phyloP scores from a whole-genome alignment of 2,797 vertebrate species.

The Eptatretus atami region DNA sequence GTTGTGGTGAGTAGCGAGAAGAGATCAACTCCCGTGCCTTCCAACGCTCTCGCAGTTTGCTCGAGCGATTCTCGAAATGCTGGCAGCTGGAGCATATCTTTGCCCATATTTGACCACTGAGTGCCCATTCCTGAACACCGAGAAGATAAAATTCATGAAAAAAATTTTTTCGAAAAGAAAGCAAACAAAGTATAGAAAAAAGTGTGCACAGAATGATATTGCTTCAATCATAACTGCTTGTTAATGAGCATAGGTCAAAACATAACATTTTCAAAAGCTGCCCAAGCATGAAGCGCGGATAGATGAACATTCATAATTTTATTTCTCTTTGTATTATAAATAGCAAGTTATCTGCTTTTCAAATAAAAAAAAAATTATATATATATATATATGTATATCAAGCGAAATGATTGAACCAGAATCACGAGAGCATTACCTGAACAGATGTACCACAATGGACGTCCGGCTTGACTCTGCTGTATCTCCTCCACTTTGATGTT shows the following conservation, averaged over 20 bases:
- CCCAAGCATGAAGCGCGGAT: too few species aligned
- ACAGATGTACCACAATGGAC: slow-evolving; percentile 69
- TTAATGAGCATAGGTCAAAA: too few species aligned
- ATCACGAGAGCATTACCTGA: slow-evolving; percentile 26
- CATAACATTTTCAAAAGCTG: background rate
- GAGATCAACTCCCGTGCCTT: slow-evolving; percentile 36
- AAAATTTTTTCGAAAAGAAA: background rate
- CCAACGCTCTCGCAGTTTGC: slow-evolving; percentile 34
- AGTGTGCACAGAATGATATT: background rate
- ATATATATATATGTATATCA: too few species aligned
- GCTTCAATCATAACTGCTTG: too few species aligned
- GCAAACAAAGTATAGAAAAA: background rate
- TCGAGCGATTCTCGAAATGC: slow-evolving; percentile 43
- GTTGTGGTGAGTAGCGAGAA: slow-evolving; percentile 35
- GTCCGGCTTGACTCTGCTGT: slow-evolving; percentile 19
- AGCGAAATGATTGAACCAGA: too few species aligned
- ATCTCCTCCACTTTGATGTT: slow-evolving; percentile 27
- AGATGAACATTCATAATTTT: too few species aligned
- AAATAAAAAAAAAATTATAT: too few species aligned
- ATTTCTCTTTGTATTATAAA: too few species aligned
- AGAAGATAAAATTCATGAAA: background rate
- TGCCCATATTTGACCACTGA: slow-evolving; percentile 73
- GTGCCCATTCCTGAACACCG: slow-evolving; percentile 51
- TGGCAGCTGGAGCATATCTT: slow-evolving; percentile 45
- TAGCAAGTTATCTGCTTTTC: too few species aligned